Evolutionary conservation across 2,888 invertebrate genomes (phyloP).

Genomic region (Scaptomyza cyrtandrae): DNA sequence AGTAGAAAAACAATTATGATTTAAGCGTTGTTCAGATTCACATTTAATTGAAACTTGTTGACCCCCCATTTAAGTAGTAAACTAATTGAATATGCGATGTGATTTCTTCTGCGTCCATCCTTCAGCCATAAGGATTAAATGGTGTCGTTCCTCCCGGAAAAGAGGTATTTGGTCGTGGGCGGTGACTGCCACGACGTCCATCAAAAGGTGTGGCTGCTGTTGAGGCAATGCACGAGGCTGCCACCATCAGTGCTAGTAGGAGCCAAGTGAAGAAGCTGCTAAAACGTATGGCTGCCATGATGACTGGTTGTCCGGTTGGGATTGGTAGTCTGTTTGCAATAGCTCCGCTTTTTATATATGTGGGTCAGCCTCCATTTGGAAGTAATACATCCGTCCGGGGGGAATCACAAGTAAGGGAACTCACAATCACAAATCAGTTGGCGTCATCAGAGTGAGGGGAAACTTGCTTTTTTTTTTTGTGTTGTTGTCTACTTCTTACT

Average conservation of each 20-base stretch:
- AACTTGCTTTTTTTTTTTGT: constrained; percentile 6
- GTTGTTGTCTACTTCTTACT: background rate
- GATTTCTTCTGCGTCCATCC: background rate
- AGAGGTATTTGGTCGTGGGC: constrained; percentile 13
- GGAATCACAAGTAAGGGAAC: constrained; percentile 8
- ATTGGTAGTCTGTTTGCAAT: background rate
- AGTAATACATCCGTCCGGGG: background rate
- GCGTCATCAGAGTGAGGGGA: constrained; percentile 18
- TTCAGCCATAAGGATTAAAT: constrained; percentile 61
- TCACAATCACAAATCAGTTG: constrained; percentile 35
- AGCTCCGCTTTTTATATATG: constrained; percentile 30
- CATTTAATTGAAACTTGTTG: constrained; percentile 60
- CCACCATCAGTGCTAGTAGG: constrained; percentile 26
- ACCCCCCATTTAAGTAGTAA: constrained; percentile 12
- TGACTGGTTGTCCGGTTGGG: constrained; percentile 21
- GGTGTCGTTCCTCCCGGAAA: constrained; percentile 52
- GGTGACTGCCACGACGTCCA: constrained; percentile 24
- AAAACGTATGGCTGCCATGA: constrained; percentile 43
- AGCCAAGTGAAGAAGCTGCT: constrained; percentile 43
- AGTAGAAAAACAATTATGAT: constrained; percentile 41
- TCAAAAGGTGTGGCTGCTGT: constrained; percentile 53
- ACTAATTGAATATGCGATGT: constrained; percentile 10
- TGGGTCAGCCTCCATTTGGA: constrained; percentile 10
- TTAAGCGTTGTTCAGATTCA: constrained; percentile 48
- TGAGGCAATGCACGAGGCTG: constrained; percentile 18